A percentile compares a stretch with the other conserved stretches of the same genome.
These are phyloP conservation scores for Myopa testacea DNA, from an alignment of 2,888 invertebrate species.

Conservation along the genomic window DNA sequence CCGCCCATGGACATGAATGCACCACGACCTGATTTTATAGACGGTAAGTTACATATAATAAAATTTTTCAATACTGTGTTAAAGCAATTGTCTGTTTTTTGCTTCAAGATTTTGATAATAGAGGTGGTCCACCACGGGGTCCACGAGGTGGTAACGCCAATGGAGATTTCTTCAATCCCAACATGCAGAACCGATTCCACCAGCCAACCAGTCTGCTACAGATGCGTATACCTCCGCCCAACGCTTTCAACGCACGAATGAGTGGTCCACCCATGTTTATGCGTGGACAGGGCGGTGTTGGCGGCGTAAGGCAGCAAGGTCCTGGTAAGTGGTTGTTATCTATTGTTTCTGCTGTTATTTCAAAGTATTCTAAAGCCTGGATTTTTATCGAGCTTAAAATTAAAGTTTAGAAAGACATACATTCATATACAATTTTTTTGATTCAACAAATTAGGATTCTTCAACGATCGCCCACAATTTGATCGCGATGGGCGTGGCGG, in stretches of 20 bases:
- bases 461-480: conserved; percentile 62
- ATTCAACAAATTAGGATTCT: conserved; percentile 55
- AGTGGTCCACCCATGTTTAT: conserved; percentile 54
- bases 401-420: too few relatives aligned
- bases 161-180: conserved; percentile 62
- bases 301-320: conserved; percentile 58
- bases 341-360: too few relatives aligned
- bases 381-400: too few relatives aligned
- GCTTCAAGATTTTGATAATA: conserved; percentile 58
- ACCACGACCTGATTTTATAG: conserved; percentile 60
- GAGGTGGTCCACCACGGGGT: conserved; percentile 47
- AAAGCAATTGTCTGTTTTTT: too few relatives aligned
- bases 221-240: conserved; percentile 66
- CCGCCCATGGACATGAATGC: conserved; percentile 58
- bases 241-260: conserved; percentile 62
- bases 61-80: neutral
- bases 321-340: conserved; percentile 52
- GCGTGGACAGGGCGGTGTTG: conserved; percentile 50
- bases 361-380: too few relatives aligned
- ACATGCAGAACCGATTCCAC: conserved; percentile 67
- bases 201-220: conserved; percentile 66
- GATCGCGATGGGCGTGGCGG: conserved; percentile 58
- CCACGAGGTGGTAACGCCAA: conserved; percentile 54
- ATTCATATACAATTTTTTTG: neutral
- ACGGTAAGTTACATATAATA: conserved; percentile 49